Conservation (phyloP, 2,888 invertebrate species). For the Melitaea athalia region DNA sequence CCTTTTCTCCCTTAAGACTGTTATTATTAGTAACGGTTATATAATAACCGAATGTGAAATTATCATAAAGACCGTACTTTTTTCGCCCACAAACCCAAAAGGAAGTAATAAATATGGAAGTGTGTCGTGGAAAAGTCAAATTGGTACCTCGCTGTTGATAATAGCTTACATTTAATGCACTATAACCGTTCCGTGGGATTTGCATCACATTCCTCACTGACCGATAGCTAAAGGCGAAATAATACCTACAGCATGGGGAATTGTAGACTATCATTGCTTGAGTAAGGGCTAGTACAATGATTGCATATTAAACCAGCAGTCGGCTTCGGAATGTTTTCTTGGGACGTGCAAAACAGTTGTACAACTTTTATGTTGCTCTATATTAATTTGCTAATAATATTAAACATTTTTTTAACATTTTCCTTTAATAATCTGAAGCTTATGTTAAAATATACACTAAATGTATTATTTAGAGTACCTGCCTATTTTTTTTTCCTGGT, state of each 20-base stretch:
- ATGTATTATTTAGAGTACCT: no score
- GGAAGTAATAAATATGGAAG: conserved; percentile 37
- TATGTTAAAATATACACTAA: no score
- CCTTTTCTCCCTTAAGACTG: neutral
- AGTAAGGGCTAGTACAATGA: conserved; percentile 29
- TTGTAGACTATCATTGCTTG: conserved; percentile 37
- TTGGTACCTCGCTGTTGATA: conserved; percentile 32
- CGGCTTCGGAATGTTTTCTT: conserved; percentile 18
- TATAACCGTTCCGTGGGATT: conserved; percentile 36
- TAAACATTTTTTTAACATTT: neutral
- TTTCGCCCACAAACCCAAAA: conserved; percentile 36
- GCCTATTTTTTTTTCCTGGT: no score
- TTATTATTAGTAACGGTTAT: conserved; percentile 11
- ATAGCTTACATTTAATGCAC: conserved; percentile 36
- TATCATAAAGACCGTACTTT: conserved; percentile 18
- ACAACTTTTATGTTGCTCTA: neutral
- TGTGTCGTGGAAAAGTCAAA: conserved; percentile 39
- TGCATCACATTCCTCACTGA: conserved; percentile 41
- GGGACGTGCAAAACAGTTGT: conserved; percentile 10
- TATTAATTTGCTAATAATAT: neutral
- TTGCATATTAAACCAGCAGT: conserved; percentile 37
- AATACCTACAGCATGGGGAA: conserved; percentile 38
- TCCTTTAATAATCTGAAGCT: no score
- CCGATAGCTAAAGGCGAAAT: conserved; percentile 44
- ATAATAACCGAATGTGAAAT: conserved; percentile 15